Conservation (phyloP, 2,797 vertebrate genomes). For the Oreonectes daqikongensis region DNA sequence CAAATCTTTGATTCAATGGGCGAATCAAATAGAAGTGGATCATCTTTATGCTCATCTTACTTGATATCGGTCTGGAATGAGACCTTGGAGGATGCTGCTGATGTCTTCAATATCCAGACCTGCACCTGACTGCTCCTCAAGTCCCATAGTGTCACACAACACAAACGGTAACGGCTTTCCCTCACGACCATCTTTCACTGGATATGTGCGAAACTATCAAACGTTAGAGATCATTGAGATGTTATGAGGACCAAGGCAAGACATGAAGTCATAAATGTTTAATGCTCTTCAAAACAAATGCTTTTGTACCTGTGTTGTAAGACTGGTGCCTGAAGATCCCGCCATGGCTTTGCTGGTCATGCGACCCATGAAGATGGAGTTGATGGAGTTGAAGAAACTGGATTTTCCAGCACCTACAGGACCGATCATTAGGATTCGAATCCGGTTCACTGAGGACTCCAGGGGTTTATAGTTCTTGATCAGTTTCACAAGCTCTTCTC, state of each 20-base stretch:
- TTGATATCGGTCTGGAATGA: slow-evolving; percentile 68
- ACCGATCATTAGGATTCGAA: slow-evolving; percentile 64
- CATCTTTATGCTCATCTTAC: slow-evolving; percentile 47
- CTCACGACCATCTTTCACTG: slow-evolving; percentile 60
- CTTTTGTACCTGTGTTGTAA: slow-evolving; percentile 67
- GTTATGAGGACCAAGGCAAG: too few relatives aligned
- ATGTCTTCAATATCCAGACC: slow-evolving; percentile 69
- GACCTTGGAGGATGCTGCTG: slow-evolving; percentile 66
- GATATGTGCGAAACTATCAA: slow-evolving; percentile 68
- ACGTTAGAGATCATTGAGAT: too few relatives aligned
- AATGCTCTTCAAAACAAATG: too few relatives aligned
- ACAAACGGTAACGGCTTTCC: slow-evolving; percentile 65
- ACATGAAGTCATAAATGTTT: too few relatives aligned
- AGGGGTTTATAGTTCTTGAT: slow-evolving; percentile 54
- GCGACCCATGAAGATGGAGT: slow-evolving; percentile 69
- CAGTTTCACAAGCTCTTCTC: slow-evolving; percentile 1
- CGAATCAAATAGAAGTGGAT: too few relatives aligned
- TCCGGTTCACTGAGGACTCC: slow-evolving; percentile 40
- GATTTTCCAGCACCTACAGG: slow-evolving; percentile 70
- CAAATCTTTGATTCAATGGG: too few relatives aligned
- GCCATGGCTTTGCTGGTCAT: slow-evolving; percentile 67
- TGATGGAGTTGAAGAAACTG: slow-evolving; percentile 75
- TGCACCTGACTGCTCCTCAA: slow-evolving; percentile 64
- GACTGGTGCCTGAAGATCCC: slow-evolving; percentile 59
- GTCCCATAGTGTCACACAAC: slow-evolving; percentile 75